These are phyloP conservation scores for Trilocha varians DNA, from an alignment of 2,888 invertebrate species.

Conservation along the genomic window DNA sequence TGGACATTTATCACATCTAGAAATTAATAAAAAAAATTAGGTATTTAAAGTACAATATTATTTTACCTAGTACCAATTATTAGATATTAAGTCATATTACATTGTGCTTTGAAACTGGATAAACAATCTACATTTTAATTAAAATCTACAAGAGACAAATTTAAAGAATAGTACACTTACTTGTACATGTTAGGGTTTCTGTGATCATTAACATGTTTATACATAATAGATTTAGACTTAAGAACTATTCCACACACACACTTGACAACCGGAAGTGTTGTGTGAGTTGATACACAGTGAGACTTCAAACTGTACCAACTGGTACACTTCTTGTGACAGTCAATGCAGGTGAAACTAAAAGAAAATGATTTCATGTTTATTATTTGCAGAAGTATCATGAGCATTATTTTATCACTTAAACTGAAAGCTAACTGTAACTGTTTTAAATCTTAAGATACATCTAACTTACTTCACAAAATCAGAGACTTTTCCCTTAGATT, in stretches of 20 bases:
- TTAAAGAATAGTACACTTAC: slow-evolving; percentile 43
- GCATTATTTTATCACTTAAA: too few species aligned
- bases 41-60: too few species aligned
- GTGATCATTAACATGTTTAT: slow-evolving; percentile 68
- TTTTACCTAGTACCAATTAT: too few species aligned
- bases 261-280: slow-evolving; percentile 46
- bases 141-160: too few species aligned
- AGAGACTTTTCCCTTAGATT: slow-evolving; percentile 40
- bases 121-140: too few species aligned
- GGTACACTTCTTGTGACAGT: slow-evolving; percentile 48
- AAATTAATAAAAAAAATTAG: too few species aligned
- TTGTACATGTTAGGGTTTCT: slow-evolving; percentile 60
- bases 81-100: too few species aligned
- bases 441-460: neutral
- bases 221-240: slow-evolving; percentile 66
- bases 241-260: slow-evolving; percentile 64
- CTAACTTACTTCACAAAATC: slow-evolving; percentile 53
- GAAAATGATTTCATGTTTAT: too few species aligned
- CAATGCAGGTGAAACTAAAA: slow-evolving; percentile 56
- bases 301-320: slow-evolving; percentile 64
- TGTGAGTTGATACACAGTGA: slow-evolving; percentile 49
- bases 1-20: slow-evolving; percentile 69
- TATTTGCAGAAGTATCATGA: too few species aligned
- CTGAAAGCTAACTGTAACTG: too few species aligned
- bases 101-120: too few species aligned